These are phyloP conservation scores for Noctua janthe DNA, from an alignment of 2,888 invertebrate species.

Conservation along the genomic window DNA sequence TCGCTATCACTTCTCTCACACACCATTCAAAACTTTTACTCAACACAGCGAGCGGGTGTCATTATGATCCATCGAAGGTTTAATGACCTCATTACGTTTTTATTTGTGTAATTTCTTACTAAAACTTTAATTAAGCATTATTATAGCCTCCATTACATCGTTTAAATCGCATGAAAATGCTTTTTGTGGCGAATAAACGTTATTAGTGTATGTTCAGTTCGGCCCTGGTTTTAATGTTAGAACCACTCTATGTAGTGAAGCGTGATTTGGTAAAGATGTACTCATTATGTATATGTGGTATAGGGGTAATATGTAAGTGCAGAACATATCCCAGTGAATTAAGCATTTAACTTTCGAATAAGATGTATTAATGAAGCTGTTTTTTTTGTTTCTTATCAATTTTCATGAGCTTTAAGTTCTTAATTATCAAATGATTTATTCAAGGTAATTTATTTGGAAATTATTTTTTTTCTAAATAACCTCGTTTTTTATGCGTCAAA, in stretches of 20 bases:
- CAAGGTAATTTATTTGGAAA: not conserved
- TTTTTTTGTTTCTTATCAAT: not conserved
- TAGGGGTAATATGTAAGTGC: slow-evolving; percentile 7
- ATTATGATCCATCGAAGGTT: slow-evolving; percentile 65
- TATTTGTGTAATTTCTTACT: slow-evolving; percentile 56
- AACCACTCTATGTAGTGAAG: slow-evolving; percentile 28
- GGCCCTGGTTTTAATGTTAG: slow-evolving; percentile 46
- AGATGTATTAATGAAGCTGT: not conserved
- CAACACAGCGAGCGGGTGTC: slow-evolving; percentile 49
- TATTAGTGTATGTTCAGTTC: slow-evolving; percentile 20
- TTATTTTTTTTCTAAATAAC: not conserved
- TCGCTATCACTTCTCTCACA: slow-evolving; percentile 29
- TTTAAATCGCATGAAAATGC: slow-evolving; percentile 48
- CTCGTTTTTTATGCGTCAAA: not conserved
- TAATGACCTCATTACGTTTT: slow-evolving; percentile 65
- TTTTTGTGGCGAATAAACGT: slow-evolving; percentile 42
- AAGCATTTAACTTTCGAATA: not conserved
- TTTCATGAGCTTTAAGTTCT: not conserved
- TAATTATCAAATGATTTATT: not conserved
- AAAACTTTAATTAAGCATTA: slow-evolving; percentile 57
- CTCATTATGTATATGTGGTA: not conserved
- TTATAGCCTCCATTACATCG: slow-evolving; percentile 46
- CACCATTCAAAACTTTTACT: slow-evolving; percentile 54
- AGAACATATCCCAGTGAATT: not conserved
- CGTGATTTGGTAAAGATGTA: slow-evolving; percentile 35